A percentile compares a stretch with the other conserved stretches of the same genome.
Evolutionary conservation across 2,797 vertebrate species (phyloP).

Genomic region (Chelonia mydas): DNA sequence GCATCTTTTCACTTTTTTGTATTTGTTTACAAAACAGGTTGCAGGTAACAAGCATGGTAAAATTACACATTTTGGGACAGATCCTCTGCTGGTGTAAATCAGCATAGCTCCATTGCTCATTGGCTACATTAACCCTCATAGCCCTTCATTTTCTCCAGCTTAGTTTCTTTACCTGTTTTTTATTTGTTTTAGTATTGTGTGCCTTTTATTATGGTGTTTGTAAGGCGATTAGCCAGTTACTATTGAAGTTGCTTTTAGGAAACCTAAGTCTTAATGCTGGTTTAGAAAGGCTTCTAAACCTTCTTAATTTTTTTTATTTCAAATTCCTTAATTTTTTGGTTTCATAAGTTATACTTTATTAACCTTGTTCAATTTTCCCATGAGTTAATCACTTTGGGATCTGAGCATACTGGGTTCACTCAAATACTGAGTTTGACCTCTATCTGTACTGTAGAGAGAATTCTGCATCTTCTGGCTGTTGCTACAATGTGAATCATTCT

Average conservation of each 20-base stretch:
- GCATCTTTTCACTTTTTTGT: not conserved
- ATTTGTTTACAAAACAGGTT: not conserved
- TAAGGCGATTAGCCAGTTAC: not conserved
- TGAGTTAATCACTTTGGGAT: not conserved
- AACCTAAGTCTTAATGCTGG: not conserved
- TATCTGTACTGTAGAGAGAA: not conserved
- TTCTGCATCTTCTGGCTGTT: not conserved
- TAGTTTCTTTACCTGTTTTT: not conserved
- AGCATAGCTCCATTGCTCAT: accelerated
- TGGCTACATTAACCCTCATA: not conserved
- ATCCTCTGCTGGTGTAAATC: not conserved
- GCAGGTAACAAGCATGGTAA: not conserved
- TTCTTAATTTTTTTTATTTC: not conserved
- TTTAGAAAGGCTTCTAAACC: not conserved
- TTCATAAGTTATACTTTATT: not conserved
- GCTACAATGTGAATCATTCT: not conserved
- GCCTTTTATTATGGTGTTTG: not conserved
- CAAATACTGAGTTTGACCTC: not conserved
- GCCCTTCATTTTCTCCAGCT: not conserved
- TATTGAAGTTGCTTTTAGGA: not conserved
- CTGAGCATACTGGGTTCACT: not conserved
- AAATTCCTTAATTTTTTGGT: not conserved
- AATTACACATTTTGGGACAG: not conserved
- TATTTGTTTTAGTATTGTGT: not conserved
- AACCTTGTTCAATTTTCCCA: not conserved